Evolutionary conservation across 2,113 vertebrate species (phyloP).

Genomic region (Cranoglanis bouderius): DNA sequence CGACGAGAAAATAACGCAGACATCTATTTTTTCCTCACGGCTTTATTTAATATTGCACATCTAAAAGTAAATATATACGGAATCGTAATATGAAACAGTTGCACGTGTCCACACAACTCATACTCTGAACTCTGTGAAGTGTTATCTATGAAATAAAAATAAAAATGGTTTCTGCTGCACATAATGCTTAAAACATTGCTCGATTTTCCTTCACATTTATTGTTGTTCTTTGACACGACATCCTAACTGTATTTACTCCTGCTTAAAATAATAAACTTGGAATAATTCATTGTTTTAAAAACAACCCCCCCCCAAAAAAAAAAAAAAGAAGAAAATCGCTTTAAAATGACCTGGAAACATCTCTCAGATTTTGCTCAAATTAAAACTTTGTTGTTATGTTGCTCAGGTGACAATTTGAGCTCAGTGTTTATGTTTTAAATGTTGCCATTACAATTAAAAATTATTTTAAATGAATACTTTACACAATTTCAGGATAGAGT

Average conservation of each 20-base stretch:
- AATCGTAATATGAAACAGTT: conserved; percentile 48
- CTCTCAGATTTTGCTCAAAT: neutral
- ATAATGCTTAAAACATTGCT: neutral
- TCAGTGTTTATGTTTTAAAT: neutral
- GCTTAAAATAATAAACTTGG: neutral
- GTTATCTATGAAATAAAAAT: conserved; percentile 12
- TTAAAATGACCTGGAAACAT: neutral
- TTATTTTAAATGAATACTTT: neutral
- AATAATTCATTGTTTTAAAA: neutral
- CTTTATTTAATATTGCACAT: conserved; percentile 65
- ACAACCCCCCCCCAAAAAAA: neutral
- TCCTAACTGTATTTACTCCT: neutral
- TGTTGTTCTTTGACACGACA: neutral
- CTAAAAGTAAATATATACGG: conserved; percentile 74
- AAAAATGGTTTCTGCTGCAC: neutral
- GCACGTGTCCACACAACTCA: conserved; percentile 26
- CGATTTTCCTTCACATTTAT: neutral
- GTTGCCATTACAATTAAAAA: neutral
- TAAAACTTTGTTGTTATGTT: neutral
- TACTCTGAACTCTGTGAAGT: neutral
- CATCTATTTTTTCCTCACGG: neutral
- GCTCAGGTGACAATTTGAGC: neutral
- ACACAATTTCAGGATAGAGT: no score
- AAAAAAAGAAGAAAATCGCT: neutral
- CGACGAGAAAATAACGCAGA: neutral